phyloP scores from a whole-genome alignment of 2,113 vertebrate species.

The Melanerpes formicivorus region DNA sequence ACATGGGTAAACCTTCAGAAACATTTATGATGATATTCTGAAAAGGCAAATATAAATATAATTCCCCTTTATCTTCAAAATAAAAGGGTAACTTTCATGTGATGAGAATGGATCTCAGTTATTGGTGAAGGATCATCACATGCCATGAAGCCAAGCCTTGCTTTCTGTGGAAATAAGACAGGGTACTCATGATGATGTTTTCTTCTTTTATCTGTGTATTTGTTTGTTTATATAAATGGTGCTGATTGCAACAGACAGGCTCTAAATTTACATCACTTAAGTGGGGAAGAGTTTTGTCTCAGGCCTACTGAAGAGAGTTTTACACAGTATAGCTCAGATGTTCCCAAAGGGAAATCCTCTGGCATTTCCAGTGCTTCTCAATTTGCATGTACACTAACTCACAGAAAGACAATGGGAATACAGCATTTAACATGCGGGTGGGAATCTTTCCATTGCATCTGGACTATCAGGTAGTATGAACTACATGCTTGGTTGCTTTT shows the following conservation, averaged over 20 bases:
- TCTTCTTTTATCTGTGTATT: background rate
- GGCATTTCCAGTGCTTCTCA: background rate
- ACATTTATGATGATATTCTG: background rate
- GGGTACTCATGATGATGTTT: background rate
- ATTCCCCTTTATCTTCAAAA: background rate
- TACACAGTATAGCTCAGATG: background rate
- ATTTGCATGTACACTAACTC: background rate
- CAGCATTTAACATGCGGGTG: slow-evolving; percentile 8
- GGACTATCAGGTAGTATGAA: background rate
- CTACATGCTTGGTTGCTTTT: background rate
- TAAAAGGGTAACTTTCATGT: background rate
- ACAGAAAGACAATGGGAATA: background rate
- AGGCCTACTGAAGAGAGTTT: background rate
- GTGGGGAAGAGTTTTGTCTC: background rate
- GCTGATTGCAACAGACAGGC: background rate
- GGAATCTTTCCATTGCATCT: slow-evolving; percentile 4
- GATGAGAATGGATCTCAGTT: background rate
- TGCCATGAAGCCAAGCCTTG: background rate
- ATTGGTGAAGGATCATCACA: background rate
- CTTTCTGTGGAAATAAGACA: background rate
- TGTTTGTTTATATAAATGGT: background rate
- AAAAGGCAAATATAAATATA: background rate
- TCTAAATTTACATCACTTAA: background rate
- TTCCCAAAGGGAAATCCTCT: background rate
- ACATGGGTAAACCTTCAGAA: background rate